Conservation (phyloP, 2,797 vertebrate genomes). For the Muraenolepis orangiensis region DNA sequence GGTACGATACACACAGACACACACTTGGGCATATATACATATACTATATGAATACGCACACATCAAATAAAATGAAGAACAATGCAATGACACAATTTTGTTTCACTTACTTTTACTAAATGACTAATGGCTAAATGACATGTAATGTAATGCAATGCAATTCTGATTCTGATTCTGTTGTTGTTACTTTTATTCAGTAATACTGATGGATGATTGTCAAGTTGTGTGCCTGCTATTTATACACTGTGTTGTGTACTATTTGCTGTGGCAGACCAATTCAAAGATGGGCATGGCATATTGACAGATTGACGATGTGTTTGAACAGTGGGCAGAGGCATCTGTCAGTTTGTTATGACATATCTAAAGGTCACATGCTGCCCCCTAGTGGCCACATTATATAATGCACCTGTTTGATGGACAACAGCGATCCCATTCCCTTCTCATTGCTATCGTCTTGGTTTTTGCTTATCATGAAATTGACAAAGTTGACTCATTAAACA, state of each 20-base stretch:
- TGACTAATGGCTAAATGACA: too few relatives aligned
- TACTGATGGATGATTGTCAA: not conserved
- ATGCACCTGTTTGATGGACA: not conserved
- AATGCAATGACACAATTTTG: too few relatives aligned
- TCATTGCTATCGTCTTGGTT: not conserved
- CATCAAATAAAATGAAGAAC: too few relatives aligned
- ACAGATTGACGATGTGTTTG: not conserved
- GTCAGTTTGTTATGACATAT: not conserved
- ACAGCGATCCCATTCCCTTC: not conserved
- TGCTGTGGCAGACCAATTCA: not conserved
- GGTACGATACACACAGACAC: not conserved
- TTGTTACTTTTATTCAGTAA: too few relatives aligned
- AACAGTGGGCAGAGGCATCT: not conserved
- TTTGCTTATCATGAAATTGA: not conserved
- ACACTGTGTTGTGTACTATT: not conserved
- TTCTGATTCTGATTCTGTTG: too few relatives aligned
- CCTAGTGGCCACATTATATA: slow-evolving; percentile 50
- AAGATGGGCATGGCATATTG: not conserved
- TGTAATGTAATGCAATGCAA: too few relatives aligned
- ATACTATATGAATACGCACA: not conserved
- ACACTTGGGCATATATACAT: not conserved
- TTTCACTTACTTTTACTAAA: too few relatives aligned
- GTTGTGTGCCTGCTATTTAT: not conserved
- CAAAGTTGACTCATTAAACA: not conserved
- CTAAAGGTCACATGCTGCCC: slow-evolving; percentile 43